Evolutionary conservation across 2,797 vertebrate genomes (phyloP), one percentile per base, ranked within the genome.

Genomic region (Lepus oiostolus): DNA sequence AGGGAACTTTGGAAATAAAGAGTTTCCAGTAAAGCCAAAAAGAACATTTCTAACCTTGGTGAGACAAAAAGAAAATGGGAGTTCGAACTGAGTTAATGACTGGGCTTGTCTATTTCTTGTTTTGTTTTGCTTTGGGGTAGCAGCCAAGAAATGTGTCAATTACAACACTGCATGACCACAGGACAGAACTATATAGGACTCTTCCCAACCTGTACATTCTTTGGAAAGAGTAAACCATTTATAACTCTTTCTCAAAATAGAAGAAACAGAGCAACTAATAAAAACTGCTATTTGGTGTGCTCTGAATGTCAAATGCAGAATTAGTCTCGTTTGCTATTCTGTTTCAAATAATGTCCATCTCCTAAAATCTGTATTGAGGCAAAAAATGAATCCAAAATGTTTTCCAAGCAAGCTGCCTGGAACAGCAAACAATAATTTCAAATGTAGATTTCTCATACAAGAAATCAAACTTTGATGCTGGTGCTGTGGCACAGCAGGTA

Each of bases 381-480:
- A 22, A 77, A 94, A 95, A 87, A 75, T 70, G 4, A 90, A 85
- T 26, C 21, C 19, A 81, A 75, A 65, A 60, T 0, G 2, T 77
- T 93, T 85, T 82, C 72, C 50, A 95, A 82, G 32, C n/a, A 80
- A 87, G 11, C 16, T 75, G 26, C 22, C 70, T 35, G 62, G 14
- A 83, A 92, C 7, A 91, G 12, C 52, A 72, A 84, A 54, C 52
- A 80, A 63, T 91, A 84, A 75, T 91, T 93, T 86, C 84, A 82
- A 54, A 85, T 50, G 65, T 4, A 93, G 19, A 76, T 17, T 93
- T 91, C 42, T 75, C 87, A 95, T 42, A 86, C 2, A 47, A 68
- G 13, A 81, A 91, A 63, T n/a, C 2, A 95, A 90, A 74, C 52
- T 47, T 8, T 47, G 42, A 47, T 47, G 42, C 42, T 47, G 42